Evolutionary conservation across 2,113 vertebrate species (phyloP), one percentile per base, ranked within the genome.

Genomic region (Pantherophis guttatus): DNA sequence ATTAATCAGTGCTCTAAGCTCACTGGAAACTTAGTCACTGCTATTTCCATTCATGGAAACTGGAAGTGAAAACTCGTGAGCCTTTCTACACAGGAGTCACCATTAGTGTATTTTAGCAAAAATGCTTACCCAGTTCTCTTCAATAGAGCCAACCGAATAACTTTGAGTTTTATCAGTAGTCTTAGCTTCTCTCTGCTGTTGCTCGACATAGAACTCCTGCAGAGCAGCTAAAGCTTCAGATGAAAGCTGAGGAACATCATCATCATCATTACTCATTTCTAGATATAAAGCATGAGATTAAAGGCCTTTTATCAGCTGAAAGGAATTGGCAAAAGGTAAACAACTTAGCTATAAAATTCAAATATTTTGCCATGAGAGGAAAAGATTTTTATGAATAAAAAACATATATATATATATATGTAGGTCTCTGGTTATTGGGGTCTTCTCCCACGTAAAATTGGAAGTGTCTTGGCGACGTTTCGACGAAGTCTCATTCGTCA

Each of bases 81-180:
- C 2, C 8, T 33, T 21, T 29, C 5, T 23, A 48, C 13, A 8
- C 7, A 29, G 33, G 33, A 53, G 9, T 86, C 88, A 23, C 8
- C 54, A 93, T 62, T 62, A 24, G n/a, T 8, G 8, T 19, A 65
- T 12, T 62, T 50, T 29, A 87, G 62, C 19, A 33, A 70, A 92
- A 88, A n/a, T 29, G 48, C 98, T 97, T 97, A 99, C 99, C 99
- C 99, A 99, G 95, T 99, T 98, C 97, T 99, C 99, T 94, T 98
- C 97, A 95, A 99, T 95, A 0, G 98, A 97, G 89, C 98, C 99
- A 70, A 99, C 90, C 29, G 96, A 94, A 17, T 98, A 99, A 91
- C 96, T 98, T 89, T 98, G 95, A 8, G 94, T 92, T 1, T 81
- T 93, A 0, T 95, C 75, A 57, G 48, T 90, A 92, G 94, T 89